Base-by-base conservation (phyloP, 2,888 invertebrate genomes). In the Aethes cnicana region DNA sequence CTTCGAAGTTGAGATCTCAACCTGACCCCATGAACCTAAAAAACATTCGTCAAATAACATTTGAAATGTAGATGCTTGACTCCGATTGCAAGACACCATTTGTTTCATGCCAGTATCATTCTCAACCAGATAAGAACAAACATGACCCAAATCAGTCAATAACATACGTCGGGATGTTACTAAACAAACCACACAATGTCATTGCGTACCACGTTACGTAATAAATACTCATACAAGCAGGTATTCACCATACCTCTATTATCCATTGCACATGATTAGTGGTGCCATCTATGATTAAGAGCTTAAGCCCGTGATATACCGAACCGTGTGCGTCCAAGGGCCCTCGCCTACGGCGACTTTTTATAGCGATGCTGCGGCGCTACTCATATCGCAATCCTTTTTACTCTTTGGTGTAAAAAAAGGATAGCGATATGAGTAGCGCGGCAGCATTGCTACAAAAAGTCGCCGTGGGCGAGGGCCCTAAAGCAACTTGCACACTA, bases 161-260 rank as follows among this genome's bases (percentile, higher is more conserved):
- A 52, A 39, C 37, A 18, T 11, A 39, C 52, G 42, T 49, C 49
- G 39, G 46, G 46, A 39, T 36, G 32, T 46, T 39, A 52, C 44
- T 52, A 52, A 20, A 52, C 33, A 39, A 46, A 52, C 44, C 33
- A 46, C 39, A 39, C 52, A 52, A 39, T 55, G 55, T 37, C 55
- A 52, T 52, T 55, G 42, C 52, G 47, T 47, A 52, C 28, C 9
- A 20, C 3, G 12, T 55, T 47, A 32, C 46, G 39, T 37, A 55
- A 55, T 35, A 47, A 17, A 46, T 47, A n/a, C n/a, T n/a, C n/a
- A n/a, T n/a, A 17, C 42, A 55, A 30, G 26, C 46, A 52, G 25
- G 50, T 52, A 46, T 52, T 52, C 46, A 39, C 46, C 43, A 30
- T 33, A 49, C 26, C 26, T 33, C 21, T 20, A 33, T n/a, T n/a